Conservation (phyloP, 2,113 vertebrate species). For the Scytalopus superciliaris region DNA sequence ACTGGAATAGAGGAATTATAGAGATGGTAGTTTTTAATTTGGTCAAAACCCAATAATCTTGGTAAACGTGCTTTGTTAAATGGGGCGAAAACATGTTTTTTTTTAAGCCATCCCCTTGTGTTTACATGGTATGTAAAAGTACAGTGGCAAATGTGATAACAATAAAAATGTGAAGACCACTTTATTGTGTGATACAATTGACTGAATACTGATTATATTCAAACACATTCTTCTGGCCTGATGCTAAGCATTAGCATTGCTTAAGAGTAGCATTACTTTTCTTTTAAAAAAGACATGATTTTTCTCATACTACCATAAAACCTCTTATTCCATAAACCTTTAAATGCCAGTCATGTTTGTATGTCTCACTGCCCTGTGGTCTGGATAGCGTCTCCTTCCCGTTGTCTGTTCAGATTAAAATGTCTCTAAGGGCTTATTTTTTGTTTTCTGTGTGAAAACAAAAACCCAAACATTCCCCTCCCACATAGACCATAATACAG, state of each 20-base stretch:
- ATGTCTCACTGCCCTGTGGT: neutral
- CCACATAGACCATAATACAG: neutral
- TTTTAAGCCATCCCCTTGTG: neutral
- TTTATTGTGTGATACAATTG: neutral
- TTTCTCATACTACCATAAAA: neutral
- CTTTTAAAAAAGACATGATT: neutral
- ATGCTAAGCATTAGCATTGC: neutral
- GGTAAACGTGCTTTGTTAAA: neutral
- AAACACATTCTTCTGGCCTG: neutral
- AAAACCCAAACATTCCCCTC: accelerated
- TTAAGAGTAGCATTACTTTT: neutral
- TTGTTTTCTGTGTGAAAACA: neutral
- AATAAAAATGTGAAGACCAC: neutral
- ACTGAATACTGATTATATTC: neutral
- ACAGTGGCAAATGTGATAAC: neutral
- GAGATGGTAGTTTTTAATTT: neutral
- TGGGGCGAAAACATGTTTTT: neutral
- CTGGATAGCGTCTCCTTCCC: neutral
- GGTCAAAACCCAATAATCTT: neutral
- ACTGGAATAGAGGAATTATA: neutral
- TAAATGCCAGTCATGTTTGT: neutral
- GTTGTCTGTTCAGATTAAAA: neutral
- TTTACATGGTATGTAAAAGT: neutral
- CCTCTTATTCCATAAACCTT: neutral
- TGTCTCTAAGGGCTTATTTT: neutral